A percentile compares a stretch with the other conserved stretches of the same genome.
Conservation (phyloP, 2,888 invertebrate species). For the Sycophila texana region DNA sequence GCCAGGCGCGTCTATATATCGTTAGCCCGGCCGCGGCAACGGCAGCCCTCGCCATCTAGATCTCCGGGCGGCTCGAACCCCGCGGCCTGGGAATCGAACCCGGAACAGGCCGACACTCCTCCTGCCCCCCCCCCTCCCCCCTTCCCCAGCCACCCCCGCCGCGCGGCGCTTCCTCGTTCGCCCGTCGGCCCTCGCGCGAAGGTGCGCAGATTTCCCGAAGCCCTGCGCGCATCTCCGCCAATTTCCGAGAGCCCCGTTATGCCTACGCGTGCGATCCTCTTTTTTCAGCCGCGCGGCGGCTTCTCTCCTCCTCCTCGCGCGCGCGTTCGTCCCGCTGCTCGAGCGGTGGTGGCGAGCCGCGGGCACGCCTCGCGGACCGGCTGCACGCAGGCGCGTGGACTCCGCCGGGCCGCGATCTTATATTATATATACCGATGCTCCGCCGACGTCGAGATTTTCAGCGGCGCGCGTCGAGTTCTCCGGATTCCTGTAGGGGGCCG, state of each 20-base stretch:
- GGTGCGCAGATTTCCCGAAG: neutral
- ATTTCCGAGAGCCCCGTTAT: constrained; percentile 12
- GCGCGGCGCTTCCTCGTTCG: constrained; percentile 6
- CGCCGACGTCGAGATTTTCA: neutral
- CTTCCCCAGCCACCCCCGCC: constrained; percentile 12
- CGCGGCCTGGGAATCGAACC: constrained; percentile 65
- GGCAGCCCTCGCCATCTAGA: constrained; percentile 60
- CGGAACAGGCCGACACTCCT: constrained; percentile 58
- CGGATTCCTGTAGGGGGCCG: neutral
- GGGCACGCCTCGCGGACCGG: no score
- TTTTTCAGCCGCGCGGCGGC: neutral
- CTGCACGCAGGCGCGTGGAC: constrained; percentile 7
- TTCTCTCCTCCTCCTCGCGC: neutral
- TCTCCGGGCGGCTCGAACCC: constrained; percentile 58
- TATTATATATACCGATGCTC: neutral
- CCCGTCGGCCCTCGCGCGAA: neutral
- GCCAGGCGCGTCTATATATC: no score
- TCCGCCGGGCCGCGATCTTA: neutral
- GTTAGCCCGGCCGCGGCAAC: no score
- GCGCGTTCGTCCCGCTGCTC: neutral
- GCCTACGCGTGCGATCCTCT: neutral
- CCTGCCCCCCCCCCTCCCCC: no score
- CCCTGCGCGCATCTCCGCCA: neutral
- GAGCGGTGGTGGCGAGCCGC: neutral
- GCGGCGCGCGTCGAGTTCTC: no score